These are phyloP conservation scores for Helostoma temminkii DNA, from an alignment of 2,797 vertebrate species.

Conservation along the genomic window DNA sequence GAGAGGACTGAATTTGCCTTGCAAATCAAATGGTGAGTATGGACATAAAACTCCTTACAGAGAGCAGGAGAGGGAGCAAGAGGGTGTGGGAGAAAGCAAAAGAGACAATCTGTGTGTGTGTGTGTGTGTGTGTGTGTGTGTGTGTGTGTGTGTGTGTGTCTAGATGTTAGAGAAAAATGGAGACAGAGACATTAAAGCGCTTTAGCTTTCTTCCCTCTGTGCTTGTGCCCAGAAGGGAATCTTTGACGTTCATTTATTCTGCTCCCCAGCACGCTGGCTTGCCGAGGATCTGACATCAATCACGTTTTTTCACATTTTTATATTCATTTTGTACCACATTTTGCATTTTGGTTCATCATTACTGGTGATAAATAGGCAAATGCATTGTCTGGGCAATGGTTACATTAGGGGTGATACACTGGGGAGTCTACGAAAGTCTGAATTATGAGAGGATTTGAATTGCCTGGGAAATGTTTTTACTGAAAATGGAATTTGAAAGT, in stretches of 20 bases:
- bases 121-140: constrained; percentile 3
- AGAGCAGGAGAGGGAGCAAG: constrained; percentile 44
- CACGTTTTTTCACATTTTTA: constrained; percentile 57
- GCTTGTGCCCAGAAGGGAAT: constrained; percentile 70
- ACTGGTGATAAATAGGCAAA: constrained; percentile 69
- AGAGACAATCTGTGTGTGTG: constrained; percentile 2
- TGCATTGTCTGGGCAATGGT: constrained; percentile 58
- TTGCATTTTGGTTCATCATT: constrained; percentile 66
- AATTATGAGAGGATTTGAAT: constrained; percentile 49
- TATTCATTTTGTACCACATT: constrained; percentile 70
- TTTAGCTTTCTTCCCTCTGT: constrained; percentile 66
- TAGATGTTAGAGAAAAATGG: constrained; percentile 62
- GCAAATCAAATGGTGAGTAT: constrained; percentile 65
- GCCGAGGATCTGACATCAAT: constrained; percentile 67
- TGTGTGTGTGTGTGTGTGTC: constrained; percentile 1
- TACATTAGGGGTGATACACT: constrained; percentile 52
- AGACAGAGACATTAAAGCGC: constrained; percentile 67
- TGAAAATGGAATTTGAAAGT: constrained; percentile 54
- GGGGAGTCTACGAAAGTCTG: constrained; percentile 32
- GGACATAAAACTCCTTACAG: constrained; percentile 60
- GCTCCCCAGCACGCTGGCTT: constrained; percentile 58
- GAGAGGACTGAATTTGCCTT: constrained; percentile 55
- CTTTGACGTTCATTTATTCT: constrained; percentile 66
- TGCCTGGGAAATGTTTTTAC: constrained; percentile 48
- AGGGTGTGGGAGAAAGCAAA: constrained; percentile 24